Conservation (phyloP, 2,113 vertebrate genomes). For the Elachura formosa region DNA sequence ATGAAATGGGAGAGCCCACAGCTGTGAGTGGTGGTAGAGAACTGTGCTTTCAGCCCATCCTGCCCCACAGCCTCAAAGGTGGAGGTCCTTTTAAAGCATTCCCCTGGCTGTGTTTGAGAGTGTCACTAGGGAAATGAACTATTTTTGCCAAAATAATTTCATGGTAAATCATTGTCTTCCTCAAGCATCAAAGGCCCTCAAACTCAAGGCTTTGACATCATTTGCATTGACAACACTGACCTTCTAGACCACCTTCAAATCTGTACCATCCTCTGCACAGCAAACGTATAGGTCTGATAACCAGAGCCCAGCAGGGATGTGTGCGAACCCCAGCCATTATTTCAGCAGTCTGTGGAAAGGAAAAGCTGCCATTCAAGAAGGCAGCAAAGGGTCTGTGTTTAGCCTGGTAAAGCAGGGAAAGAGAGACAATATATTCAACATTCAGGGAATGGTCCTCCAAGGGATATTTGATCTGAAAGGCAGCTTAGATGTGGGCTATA, state of each 20-base stretch:
- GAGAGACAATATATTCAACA: background rate
- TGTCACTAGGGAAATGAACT: background rate
- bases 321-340: background rate
- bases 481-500: background rate
- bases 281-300: background rate
- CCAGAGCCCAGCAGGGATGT: background rate
- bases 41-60: background rate
- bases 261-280: background rate
- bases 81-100: background rate
- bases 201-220: background rate
- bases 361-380: background rate
- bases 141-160: background rate
- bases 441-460: background rate
- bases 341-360: background rate
- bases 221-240: background rate
- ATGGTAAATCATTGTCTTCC: background rate
- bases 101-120: background rate
- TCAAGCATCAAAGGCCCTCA: background rate
- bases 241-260: background rate
- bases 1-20: background rate
- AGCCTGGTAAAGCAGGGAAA: background rate
- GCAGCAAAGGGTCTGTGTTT: background rate
- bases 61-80: background rate
- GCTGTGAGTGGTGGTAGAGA: rapidly evolving
- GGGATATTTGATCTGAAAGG: background rate